These are phyloP conservation scores for Pristionchus fissidentatus DNA, from an alignment of 2,888 invertebrate genomes.

Conservation along the genomic window DNA sequence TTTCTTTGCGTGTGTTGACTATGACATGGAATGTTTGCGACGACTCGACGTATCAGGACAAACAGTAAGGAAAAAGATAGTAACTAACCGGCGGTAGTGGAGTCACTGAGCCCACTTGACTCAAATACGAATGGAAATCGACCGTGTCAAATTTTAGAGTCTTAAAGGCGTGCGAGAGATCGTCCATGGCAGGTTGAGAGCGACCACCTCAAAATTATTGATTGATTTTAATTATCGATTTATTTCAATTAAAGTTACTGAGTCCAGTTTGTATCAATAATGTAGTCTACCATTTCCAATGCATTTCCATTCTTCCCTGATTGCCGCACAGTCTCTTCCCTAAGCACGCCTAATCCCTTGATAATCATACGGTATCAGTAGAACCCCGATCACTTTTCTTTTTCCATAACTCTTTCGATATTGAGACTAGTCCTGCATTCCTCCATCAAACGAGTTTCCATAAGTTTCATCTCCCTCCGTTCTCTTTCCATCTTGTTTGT, in stretches of 20 bases:
- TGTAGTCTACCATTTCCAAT: no score
- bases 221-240: not conserved
- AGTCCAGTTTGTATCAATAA: not conserved
- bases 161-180: not conserved
- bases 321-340: not conserved
- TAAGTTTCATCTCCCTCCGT: no score
- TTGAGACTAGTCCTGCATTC: no score
- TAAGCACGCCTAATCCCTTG: no score
- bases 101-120: slow-evolving; percentile 12
- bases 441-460: no score
- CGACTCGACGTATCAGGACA: no score
- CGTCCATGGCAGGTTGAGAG: slow-evolving; percentile 25
- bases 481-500: no score
- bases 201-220: slow-evolving; percentile 15
- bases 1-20: no score
- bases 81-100: slow-evolving; percentile 13
- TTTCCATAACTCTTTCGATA: not conserved
- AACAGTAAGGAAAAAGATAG: no score
- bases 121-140: slow-evolving; percentile 34
- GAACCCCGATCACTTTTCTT: no score
- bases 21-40: no score
- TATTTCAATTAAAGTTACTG: not conserved
- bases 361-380: no score
- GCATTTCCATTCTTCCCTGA: not conserved
- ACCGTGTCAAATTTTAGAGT: slow-evolving; percentile 10